Evolutionary conservation across 2,113 vertebrate genomes (phyloP).

Genomic region (Crotalus helleri): DNA sequence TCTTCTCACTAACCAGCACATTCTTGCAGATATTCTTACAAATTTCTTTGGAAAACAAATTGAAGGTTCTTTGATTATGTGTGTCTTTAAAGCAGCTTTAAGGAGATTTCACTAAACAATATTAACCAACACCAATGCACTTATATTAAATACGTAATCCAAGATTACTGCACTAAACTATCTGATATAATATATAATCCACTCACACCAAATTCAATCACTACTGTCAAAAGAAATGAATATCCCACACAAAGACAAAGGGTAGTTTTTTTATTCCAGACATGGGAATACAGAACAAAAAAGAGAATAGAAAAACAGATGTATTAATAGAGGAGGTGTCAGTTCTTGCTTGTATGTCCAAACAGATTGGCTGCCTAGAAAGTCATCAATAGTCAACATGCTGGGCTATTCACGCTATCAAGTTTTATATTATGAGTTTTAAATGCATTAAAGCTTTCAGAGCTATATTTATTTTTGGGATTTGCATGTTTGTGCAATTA

Average conservation of each 20-base stretch:
- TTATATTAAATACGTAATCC: slow-evolving; percentile 31
- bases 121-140: slow-evolving; percentile 30
- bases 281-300: neutral
- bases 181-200: slow-evolving; percentile 4
- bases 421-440: neutral
- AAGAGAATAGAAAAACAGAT: neutral
- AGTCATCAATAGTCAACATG: neutral
- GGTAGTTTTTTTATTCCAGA: neutral
- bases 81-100: neutral
- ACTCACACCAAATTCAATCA: slow-evolving; percentile 25
- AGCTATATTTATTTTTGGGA: neutral
- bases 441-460: neutral
- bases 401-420: neutral
- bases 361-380: neutral
- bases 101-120: neutral
- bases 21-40: neutral
- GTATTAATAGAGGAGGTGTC: neutral
- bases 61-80: neutral
- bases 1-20: neutral
- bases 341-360: slow-evolving; percentile 4
- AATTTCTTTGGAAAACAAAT: neutral
- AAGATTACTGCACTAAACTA: slow-evolving; percentile 13
- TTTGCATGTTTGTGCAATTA: neutral
- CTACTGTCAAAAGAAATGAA: slow-evolving; percentile 27
- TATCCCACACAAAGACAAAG: neutral